Conservation (phyloP, 2,113 vertebrate genomes). For the Myotis lucifugus region DNA sequence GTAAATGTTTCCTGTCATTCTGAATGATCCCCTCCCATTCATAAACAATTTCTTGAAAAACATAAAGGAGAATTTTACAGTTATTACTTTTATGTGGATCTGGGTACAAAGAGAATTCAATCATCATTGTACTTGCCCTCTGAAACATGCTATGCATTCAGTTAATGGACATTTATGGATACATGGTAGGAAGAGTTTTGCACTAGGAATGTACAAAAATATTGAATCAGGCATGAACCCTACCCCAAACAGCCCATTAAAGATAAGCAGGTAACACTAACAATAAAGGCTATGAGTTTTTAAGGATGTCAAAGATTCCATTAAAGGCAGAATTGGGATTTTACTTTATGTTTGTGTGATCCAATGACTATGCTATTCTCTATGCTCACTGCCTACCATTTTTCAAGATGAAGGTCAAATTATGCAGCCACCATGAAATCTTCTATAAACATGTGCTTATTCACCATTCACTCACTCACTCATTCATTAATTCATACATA, state of each 20-base stretch:
- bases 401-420: conserved; percentile 37
- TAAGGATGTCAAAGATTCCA: neutral
- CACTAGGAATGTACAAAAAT: neutral
- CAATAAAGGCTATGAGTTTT: neutral
- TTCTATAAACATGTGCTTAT: neutral
- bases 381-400: neutral
- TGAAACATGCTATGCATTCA: neutral
- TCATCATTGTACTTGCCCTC: neutral
- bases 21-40: neutral
- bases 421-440: neutral
- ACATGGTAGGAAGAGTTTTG: neutral
- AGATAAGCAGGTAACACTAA: neutral
- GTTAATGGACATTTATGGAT: neutral
- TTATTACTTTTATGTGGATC: neutral
- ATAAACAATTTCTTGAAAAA: neutral
- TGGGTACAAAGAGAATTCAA: neutral
- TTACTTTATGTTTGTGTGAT: neutral
- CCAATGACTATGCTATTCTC: neutral
- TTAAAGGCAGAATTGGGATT: neutral
- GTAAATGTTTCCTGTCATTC: neutral
- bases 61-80: neutral
- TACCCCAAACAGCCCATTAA: neutral
- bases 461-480: neutral
- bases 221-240: neutral
- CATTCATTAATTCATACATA: neutral